A percentile compares a stretch with the other conserved stretches of the same genome.
Conservation (phyloP, 2,888 invertebrate species). For the Eupithecia centaureata region DNA sequence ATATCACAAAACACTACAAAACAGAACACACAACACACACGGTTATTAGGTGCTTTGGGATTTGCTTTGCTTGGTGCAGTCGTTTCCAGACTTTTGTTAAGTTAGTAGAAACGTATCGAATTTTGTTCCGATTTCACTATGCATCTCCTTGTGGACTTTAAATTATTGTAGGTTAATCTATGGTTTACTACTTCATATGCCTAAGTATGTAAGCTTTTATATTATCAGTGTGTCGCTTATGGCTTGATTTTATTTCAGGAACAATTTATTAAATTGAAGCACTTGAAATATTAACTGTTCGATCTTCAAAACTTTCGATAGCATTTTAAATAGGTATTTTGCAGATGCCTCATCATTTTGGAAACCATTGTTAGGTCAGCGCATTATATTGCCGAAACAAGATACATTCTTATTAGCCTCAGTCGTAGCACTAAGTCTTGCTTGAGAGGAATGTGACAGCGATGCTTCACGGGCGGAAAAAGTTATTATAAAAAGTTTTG, state of each 20-base stretch:
- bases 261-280: not conserved
- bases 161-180: not conserved
- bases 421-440: not conserved
- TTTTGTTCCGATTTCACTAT: conserved; percentile 27
- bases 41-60: conserved; percentile 43
- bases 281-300: not conserved
- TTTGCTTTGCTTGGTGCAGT: conserved; percentile 63
- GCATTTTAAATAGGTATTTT: not conserved
- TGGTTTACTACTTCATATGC: not conserved
- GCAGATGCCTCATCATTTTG: not conserved
- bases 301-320: not conserved
- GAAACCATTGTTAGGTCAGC: not conserved
- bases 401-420: not conserved
- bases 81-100: conserved; percentile 72
- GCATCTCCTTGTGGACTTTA: conserved; percentile 21
- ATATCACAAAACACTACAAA: conserved; percentile 33
- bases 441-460: not conserved
- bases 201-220: no score
- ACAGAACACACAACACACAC: conserved; percentile 37
- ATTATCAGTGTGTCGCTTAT: no score
- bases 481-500: not conserved
- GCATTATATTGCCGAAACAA: not conserved
- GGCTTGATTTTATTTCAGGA: not conserved
- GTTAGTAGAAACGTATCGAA: conserved; percentile 47
- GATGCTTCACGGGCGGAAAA: not conserved